These are phyloP conservation scores for Falco berigora DNA, from an alignment of 2,797 vertebrate species.

Conservation along the genomic window DNA sequence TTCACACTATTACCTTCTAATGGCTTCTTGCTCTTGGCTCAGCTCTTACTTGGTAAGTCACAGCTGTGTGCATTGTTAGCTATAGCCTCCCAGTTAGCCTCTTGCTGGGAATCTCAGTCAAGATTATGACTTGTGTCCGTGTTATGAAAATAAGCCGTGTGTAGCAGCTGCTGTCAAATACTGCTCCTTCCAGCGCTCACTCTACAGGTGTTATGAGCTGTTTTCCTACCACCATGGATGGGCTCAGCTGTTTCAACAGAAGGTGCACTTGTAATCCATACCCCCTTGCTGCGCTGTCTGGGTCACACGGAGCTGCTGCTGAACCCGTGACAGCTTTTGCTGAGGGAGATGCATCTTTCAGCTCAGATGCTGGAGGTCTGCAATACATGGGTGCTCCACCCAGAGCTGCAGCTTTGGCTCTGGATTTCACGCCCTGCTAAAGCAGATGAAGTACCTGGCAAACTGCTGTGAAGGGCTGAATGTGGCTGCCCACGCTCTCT, in stretches of 20 bases:
- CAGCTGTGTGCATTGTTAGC: slow-evolving; percentile 26
- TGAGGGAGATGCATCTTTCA: background rate
- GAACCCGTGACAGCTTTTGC: background rate
- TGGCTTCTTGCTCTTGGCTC: slow-evolving; percentile 50
- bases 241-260: slow-evolving; percentile 56
- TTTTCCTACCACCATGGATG: background rate
- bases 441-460: background rate
- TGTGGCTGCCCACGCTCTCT: background rate
- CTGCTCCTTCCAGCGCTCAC: slow-evolving; percentile 2
- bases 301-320: background rate
- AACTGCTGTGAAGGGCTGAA: background rate
- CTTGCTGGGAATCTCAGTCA: slow-evolving; percentile 52
- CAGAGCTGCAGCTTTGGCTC: background rate
- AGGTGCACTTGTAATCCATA: background rate
- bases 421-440: background rate
- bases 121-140: background rate
- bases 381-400: rapidly evolving
- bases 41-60: background rate
- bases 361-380: background rate
- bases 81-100: slow-evolving; percentile 20
- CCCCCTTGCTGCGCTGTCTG: background rate
- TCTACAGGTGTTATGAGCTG: slow-evolving; percentile 5
- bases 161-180: slow-evolving; percentile 5
- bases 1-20: slow-evolving; percentile 54
- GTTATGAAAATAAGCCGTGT: background rate